A percentile compares a stretch with the other conserved stretches of the same genome.
phyloP scores from a whole-genome alignment of 1,140 invertebrate species.

The Tetraneura akinire region DNA sequence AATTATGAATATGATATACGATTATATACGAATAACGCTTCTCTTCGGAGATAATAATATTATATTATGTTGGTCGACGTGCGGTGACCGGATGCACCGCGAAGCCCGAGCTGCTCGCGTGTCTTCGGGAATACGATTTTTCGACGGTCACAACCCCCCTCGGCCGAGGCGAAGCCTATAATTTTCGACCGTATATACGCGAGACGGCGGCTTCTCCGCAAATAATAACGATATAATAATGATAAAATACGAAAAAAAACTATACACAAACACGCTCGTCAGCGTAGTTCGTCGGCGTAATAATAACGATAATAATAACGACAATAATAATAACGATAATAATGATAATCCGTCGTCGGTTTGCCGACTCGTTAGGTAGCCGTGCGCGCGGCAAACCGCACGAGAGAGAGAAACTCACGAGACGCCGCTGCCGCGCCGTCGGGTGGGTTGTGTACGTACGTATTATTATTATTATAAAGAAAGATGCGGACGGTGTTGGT shows the following conservation, averaged over 20 bases:
- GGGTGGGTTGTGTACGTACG: no score
- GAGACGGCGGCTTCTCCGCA: neutral
- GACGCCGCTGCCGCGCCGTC: no score
- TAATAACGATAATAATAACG: neutral
- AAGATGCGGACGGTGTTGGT: slow-evolving; percentile 7
- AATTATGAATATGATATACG: no score
- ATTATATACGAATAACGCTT: neutral
- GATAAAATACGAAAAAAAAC: neutral
- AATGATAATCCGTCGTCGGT: slow-evolving; percentile 15
- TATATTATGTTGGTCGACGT: neutral
- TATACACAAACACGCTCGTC: neutral
- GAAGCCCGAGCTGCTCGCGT: slow-evolving; percentile 24
- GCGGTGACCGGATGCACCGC: neutral
- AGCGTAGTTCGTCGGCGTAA: neutral
- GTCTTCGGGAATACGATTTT: slow-evolving; percentile 1
- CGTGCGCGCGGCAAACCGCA: slow-evolving; percentile 14
- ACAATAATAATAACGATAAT: slow-evolving; percentile 15
- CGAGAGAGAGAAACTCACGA: no score
- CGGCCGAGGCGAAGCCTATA: slow-evolving; percentile 22
- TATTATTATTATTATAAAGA: neutral
- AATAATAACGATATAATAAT: slow-evolving; percentile 4
- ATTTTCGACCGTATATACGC: neutral
- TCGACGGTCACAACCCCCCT: neutral
- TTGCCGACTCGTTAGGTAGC: slow-evolving; percentile 34
- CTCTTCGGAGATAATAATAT: neutral